Conservation (phyloP, 2,888 invertebrate genomes). For the Andrena fulva region DNA sequence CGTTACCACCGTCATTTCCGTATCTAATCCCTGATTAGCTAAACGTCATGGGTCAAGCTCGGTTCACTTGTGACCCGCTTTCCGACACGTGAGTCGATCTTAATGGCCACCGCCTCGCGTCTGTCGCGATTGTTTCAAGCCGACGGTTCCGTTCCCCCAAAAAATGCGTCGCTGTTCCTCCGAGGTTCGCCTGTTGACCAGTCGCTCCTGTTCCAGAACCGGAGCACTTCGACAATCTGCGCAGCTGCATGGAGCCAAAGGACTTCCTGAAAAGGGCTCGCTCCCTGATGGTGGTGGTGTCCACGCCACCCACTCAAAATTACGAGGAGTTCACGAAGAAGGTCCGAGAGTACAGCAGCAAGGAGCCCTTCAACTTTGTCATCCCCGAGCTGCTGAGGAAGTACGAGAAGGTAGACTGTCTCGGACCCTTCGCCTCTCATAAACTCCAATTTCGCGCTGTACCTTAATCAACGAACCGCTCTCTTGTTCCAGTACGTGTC, state of each 20-base stretch:
- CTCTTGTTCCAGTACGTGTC: slow-evolving; percentile 90
- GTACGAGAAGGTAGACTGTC: slow-evolving; percentile 80
- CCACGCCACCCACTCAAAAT: slow-evolving; percentile 91
- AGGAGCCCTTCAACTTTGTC: slow-evolving; percentile 92
- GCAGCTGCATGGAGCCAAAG: slow-evolving; percentile 87
- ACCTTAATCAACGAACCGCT: slow-evolving; percentile 1
- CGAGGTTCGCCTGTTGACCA: slow-evolving; percentile 2
- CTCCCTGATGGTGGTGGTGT: slow-evolving; percentile 95
- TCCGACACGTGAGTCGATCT: slow-evolving; percentile 40
- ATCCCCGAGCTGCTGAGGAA: slow-evolving; percentile 87
- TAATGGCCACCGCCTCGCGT: slow-evolving; percentile 24
- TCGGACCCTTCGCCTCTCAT: too few relatives aligned
- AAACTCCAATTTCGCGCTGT: neutral
- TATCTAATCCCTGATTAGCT: slow-evolving; percentile 53
- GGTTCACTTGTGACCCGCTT: slow-evolving; percentile 46
- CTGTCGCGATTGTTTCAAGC: neutral
- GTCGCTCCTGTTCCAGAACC: slow-evolving; percentile 84
- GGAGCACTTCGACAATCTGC: slow-evolving; percentile 86
- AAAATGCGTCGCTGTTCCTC: neutral
- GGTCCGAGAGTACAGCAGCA: slow-evolving; percentile 92
- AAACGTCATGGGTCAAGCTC: slow-evolving; percentile 34
- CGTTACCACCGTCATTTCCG: slow-evolving; percentile 56
- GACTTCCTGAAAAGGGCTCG: slow-evolving; percentile 90
- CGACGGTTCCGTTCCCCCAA: neutral
- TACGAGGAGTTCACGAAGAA: slow-evolving; percentile 92